Conservation (phyloP, 2,797 vertebrate species). For the Kryptolebias ocellatus region DNA sequence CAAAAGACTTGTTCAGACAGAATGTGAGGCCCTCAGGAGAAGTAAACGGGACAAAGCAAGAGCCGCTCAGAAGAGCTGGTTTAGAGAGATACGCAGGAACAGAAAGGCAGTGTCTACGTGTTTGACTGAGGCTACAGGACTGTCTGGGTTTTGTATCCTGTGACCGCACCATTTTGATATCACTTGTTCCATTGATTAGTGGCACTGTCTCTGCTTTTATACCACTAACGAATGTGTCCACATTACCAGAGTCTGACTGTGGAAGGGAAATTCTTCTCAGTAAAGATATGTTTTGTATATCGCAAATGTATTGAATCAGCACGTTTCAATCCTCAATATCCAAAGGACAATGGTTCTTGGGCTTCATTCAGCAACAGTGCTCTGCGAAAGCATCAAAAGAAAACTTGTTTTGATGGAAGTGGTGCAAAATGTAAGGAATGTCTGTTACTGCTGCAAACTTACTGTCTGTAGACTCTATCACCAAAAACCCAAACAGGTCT, state of each 20-base stretch:
- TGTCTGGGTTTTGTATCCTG: conserved; percentile 17
- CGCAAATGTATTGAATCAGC: not conserved
- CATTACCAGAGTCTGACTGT: conserved; percentile 18
- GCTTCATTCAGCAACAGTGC: not conserved
- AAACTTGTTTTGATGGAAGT: not conserved
- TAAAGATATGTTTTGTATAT: not conserved
- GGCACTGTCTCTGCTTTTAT: conserved; percentile 15
- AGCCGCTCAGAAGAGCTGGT: conserved; percentile 34
- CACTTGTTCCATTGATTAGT: conserved; percentile 9
- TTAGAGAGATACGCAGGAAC: conserved; percentile 30
- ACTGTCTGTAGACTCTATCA: not conserved
- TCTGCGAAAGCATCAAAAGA: not conserved
- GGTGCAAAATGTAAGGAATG: not conserved
- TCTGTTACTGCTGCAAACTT: not conserved
- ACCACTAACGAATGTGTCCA: conserved; percentile 21
- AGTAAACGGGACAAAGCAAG: conserved; percentile 50
- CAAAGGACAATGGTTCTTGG: not conserved
- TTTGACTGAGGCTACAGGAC: not conserved
- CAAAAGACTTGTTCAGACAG: conserved; percentile 31
- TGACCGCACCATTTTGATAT: conserved; percentile 53
- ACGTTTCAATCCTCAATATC: not conserved
- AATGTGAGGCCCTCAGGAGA: conserved; percentile 33
- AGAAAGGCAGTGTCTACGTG: conserved; percentile 12
- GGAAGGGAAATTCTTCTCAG: conserved; percentile 11
- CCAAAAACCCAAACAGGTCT: not conserved